Percentiles rank a stretch among this genome's conserved stretches.
These are phyloP conservation scores for Formica aserva DNA, from an alignment of 2,888 invertebrate genomes.

Conservation along the genomic window DNA sequence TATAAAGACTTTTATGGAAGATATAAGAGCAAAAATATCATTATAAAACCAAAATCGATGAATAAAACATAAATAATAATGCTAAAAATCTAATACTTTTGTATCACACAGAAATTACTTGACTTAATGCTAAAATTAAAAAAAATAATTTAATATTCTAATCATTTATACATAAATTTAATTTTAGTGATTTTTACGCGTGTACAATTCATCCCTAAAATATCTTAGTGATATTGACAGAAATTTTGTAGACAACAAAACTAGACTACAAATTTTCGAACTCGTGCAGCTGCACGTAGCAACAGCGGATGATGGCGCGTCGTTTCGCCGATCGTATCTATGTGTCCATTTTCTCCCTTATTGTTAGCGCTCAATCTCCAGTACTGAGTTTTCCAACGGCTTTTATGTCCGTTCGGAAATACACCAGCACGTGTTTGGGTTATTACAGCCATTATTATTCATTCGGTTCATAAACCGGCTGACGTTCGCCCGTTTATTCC, in stretches of 20 bases:
- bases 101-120: too few relatives aligned
- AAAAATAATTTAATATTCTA: not conserved
- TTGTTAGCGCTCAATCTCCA: slow-evolving; percentile 67
- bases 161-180: not conserved
- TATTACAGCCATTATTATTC: slow-evolving; percentile 53
- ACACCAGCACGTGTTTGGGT: slow-evolving; percentile 36
- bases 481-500: slow-evolving; percentile 31
- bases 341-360: slow-evolving; percentile 68
- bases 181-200: not conserved
- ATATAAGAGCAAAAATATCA: not conserved
- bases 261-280: slow-evolving; percentile 20
- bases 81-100: not conserved
- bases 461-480: slow-evolving; percentile 8
- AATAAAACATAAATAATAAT: not conserved
- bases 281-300: slow-evolving; percentile 61
- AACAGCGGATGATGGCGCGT: slow-evolving; percentile 43
- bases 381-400: slow-evolving; percentile 47
- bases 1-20: not conserved
- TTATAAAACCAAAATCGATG: not conserved
- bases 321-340: slow-evolving; percentile 69
- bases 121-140: not conserved
- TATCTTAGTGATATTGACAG: slow-evolving; percentile 14
- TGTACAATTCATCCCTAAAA: not conserved
- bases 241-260: not conserved
- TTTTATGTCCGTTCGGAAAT: slow-evolving; percentile 44